Evolutionary conservation across 2,113 vertebrate genomes (phyloP), one percentile per base, ranked within the genome.

Genomic region (Lagopus muta): DNA sequence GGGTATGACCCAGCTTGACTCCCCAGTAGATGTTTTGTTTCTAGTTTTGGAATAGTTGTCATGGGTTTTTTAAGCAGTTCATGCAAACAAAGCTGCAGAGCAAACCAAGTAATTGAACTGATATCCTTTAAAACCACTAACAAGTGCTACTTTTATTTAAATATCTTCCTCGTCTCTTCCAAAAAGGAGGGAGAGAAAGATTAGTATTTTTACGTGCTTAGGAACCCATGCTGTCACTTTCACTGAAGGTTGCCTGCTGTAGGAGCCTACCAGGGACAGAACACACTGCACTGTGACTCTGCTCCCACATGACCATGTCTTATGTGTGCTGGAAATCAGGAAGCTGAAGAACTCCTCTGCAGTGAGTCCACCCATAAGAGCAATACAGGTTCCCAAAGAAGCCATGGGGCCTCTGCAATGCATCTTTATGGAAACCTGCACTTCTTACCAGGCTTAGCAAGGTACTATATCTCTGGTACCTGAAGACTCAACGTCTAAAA

Each of bases 1-100:
- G 76, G 28, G 17, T 50, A 81, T 76, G 86, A 96, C 91, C 91
- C 79, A 93, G 65, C 81, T 78, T 95, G 69, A 77, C 76, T 91
- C 66, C 79, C n/a, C 66, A 67, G 83, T 66, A 82, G 87, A 71
- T 91, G 74, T 61, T 95, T 92, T 82, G n/a, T 24, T 86, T 88
- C 80, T 86, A 55, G 61, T 81, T 96, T 92, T 89, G 82, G 77
- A 74, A 70, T 79, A 88, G 86, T 83, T 74, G 32, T 58, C 43
- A 24, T 62, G 36, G 25, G 74, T 47, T 72, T 64, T 50, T 13
- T 11, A 86, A 77, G 38, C 80, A 54, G 18, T 73, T 70, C 52
- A 71, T 0, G 1, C 82, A 73, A 95, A 93, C 75, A 88, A 94
- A 92, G 86, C 70, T 69, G n/a, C 61, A 92, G 48, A 92, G 61